Base-by-base conservation (phyloP, 1,140 invertebrate genomes). In the Ceratina calcarata region DNA sequence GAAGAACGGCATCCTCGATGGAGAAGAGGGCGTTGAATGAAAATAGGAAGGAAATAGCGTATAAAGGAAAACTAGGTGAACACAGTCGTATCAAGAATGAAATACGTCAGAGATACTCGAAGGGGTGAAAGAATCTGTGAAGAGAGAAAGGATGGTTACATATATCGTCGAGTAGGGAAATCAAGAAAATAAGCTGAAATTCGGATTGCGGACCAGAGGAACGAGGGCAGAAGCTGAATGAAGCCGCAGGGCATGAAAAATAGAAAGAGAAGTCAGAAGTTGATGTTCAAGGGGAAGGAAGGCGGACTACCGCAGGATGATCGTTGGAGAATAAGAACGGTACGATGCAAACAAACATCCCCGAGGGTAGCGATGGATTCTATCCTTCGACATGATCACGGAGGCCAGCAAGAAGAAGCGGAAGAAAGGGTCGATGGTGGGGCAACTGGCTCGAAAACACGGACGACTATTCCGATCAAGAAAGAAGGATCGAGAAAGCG, bases 381-480 rank as follows among this genome's bases (percentile, higher is more conserved):
- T 20, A 49, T 20, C 58, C 20, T 60, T 60, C 20, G 20, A 22
- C 58, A 22, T 10, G 58, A 18, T n/a, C 15, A 2, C 53, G 53
- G 15, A 55, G 53, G 6, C 53, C 18, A 58, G n/a, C 1, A 22
- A 53, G 72, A 72, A 61, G 68, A 58, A 64, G 18, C 58, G 22
- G 60, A 24, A 60, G 12, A 64, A 32, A 53, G 45, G 16, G 7
- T 20, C 1, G 18, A 13, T 6, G 37, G 67, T 16, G 58, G 45
- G 49, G 69, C 49, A 66, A 12, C 24, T 51, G 37, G 76, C 71
- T 78, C 58, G 75, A 78, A 78, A 78, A 78, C 75, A 78, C 75
- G 67, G 45, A 70, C 75, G 70, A 67, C 75, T 71, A 71, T 78
- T 16, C 58, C 49, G 75, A 71, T 78, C 58, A 71, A 78, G 67